Evolutionary conservation across 2,797 vertebrate species (phyloP).

Genomic region (Xiphorhynchus erythropygius): DNA sequence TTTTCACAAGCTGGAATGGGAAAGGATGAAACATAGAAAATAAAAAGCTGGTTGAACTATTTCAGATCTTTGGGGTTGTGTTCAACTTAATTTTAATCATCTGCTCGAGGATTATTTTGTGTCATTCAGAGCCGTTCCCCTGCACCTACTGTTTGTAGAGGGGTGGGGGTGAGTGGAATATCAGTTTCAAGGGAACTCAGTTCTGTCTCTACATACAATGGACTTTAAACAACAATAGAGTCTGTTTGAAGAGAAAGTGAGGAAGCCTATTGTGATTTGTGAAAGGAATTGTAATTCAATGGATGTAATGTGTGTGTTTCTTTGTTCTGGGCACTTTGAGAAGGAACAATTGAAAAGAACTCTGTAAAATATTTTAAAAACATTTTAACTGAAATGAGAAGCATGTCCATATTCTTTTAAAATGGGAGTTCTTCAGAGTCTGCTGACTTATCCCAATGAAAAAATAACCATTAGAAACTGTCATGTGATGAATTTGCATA

Average conservation of each 20-base stretch:
- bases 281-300: not conserved
- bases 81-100: not conserved
- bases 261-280: not conserved
- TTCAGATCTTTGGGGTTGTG: not conserved
- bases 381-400: not conserved
- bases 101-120: not conserved
- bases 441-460: not conserved
- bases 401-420: not conserved
- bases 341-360: not conserved
- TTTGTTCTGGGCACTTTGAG: not conserved
- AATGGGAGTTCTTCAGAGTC: not conserved
- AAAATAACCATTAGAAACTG: not conserved
- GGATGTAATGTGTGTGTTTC: not conserved
- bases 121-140: not conserved
- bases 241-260: not conserved
- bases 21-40: not conserved
- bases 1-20: not conserved
- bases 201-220: not conserved
- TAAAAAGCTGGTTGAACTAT: not conserved
- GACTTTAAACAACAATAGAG: not conserved
- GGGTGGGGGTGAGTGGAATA: accelerated
- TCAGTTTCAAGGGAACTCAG: not conserved
- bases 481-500: not conserved
- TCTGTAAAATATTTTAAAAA: not conserved
- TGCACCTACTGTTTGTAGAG: not conserved